Base-by-base conservation (phyloP, 1,140 invertebrate species). In the Cheumatopsyche charites region DNA sequence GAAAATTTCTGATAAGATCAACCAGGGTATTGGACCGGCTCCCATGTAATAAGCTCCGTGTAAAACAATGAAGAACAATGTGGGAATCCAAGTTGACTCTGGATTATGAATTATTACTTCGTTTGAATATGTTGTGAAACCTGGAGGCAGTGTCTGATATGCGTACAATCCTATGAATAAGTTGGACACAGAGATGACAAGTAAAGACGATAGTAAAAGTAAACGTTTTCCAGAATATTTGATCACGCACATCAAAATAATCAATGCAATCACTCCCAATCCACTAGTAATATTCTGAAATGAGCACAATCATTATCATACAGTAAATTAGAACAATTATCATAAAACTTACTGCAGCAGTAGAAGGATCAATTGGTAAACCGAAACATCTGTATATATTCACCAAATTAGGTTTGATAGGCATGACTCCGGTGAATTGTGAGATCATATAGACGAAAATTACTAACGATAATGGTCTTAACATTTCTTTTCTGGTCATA, bases 341-440 rank as follows among this genome's bases (percentile, higher is more conserved):
- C 15, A 49, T 4, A 26, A 69, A 63, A 72, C 81, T 80, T 78
- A 86, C 85, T 26, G 81, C 80, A 65, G 82, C 81, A 47, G 81
- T 76, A 71, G 83, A 81, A 13, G 81, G 78, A 77, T 86, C 81
- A 11, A 84, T 77, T 5, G 81, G 77, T 78, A 86, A 81, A 1
- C 82, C 82, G 25, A 85, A 79, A 9, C 83, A 80, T 47, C 80
- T 79, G 69, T 83, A 86, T 0, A 87, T 77, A 29, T 84, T 84
- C 0, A 88, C 84, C 73, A 89, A 83, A 72, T 89, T 90, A 12
- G 89, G 89, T 76, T 87, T 83, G 55, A 89, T 82, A 0, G 86
- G 87, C 49, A 84, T 77, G 2, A 87, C 75, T 7, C 83, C 86
- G 41, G 80, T 82, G 73, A 84, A 83, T 36, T 85, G 82, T 67